Evolutionary conservation across 1,140 invertebrate genomes (phyloP), one percentile per base, ranked within the genome.

Genomic region (Leptinotarsa undecemlineata): DNA sequence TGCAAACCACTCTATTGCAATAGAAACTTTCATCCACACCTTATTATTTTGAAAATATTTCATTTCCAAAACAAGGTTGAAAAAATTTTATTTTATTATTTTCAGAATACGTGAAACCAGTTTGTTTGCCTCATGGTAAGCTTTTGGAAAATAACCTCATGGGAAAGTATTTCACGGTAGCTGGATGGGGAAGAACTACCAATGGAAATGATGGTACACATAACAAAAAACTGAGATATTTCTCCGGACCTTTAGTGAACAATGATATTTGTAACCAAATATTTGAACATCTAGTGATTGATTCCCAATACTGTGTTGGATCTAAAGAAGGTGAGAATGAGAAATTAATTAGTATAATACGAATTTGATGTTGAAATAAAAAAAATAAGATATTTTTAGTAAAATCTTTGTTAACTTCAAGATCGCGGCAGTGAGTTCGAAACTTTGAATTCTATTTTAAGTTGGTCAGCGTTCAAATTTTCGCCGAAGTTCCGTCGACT

Each of bases 31-130:
- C 3, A 42, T 11, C 8, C 33, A 3, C 33, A 42, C 6, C 33
- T 11, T 26, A 26, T 1, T 6, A 6, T 26, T 33, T 11, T 8
- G 2, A 11, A 11, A 11, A 8, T 8, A 8, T 6, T 8, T 11
- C 0, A 33, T 33, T 11, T 33, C 3, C 1, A 8, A 33, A 11
- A 42, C 33, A 33, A 33, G 5, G 33, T 33, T 11, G 33, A 3
- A 42, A 11, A 11, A 11, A 42, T 42, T 42, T 11, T 0, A 42
- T 11, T 42, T 0, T 3, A 11, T 42, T 11, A 19, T 64, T 70
- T 74, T 68, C 47, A 81, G 79, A 73, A 14, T 78, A 61, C 15
- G 74, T 81, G 5, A 20, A 62, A 47, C 76, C 79, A n/a, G 76
- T 80, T 17, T 81, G 80, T 67, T 63, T 80, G 17, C 76, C 78